phyloP scores from a whole-genome alignment of 1,140 invertebrate species.

The Cheumatopsyche charites region DNA sequence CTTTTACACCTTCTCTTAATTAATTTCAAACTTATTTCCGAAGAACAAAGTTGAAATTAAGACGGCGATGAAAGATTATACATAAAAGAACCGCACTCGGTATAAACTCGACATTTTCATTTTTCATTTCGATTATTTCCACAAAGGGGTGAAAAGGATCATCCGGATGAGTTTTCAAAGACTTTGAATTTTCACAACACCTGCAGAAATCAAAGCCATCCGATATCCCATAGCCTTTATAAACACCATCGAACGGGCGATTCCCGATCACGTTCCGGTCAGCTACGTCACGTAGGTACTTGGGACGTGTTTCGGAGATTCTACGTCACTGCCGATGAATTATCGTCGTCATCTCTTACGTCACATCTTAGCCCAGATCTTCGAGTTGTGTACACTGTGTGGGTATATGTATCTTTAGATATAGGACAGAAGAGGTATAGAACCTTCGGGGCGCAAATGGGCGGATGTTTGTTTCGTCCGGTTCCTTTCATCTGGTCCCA shows the following conservation, averaged over 20 bases:
- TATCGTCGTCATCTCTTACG: not conserved
- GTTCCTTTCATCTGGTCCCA: no score
- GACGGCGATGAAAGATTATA: not conserved
- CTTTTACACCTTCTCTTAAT: not conserved
- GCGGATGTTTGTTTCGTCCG: not conserved
- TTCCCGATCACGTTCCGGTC: conserved; percentile 13
- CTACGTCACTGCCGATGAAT: not conserved
- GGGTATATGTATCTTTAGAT: not conserved
- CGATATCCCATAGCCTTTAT: no score
- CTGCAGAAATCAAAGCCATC: no score
- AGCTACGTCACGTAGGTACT: conserved; percentile 5
- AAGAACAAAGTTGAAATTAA: conserved; percentile 5
- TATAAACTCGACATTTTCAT: no score
- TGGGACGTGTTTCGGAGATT: not conserved
- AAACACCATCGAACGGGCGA: not conserved
- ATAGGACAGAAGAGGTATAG: not conserved
- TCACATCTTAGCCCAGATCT: not conserved
- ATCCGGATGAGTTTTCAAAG: no score
- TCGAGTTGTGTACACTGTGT: not conserved
- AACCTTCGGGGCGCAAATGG: not conserved
- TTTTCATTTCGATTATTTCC: no score
- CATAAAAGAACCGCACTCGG: conserved; percentile 6
- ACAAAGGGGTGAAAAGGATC: no score
- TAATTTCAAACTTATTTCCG: conserved; percentile 4
- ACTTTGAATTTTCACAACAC: no score